Evolutionary conservation across 1,140 invertebrate genomes (phyloP), one percentile per base, ranked within the genome.

Genomic region (Zaprionus vittiger): DNA sequence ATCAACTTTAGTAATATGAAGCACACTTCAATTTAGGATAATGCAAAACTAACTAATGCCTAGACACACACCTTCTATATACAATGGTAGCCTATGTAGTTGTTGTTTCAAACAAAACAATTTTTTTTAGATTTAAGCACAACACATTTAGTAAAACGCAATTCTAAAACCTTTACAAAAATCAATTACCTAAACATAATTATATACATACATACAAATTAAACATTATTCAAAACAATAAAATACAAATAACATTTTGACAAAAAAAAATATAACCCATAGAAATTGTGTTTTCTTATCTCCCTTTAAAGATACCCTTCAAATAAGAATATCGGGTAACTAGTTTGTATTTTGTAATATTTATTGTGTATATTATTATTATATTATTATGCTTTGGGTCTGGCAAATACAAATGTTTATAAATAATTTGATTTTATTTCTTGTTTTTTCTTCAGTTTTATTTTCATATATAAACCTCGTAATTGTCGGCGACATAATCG

Each of bases 371-470:
- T 79, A 68, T 68, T 87, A 70, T 65, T 66, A 73, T 66, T 66
- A 73, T 55, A 83, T 79, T 81, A 71, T 81, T 67, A 69, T 81
- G 84, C 79, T 83, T 78, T 74, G 72, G 79, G 70, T 89, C 54
- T 79, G 67, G 79, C 79, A 85, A 89, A 89, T 87, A 87, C 83
- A 87, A 89, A 89, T 72, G 74, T 86, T 85, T 73, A 85, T 73
- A 85, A 85, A 86, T 86, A 86, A 86, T 85, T 85, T 86, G 83
- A 85, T 85, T 78, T 87, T 71, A 75, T 73, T 77, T 74, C 73
- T 67, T 87, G 64, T 34, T 75, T 52, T 80, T 73, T 74, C 56
- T 4, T 59, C 17, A 37, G 34, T 69, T 77, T 82, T 62, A 68
- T 63, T 69, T 77, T 54, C 78, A 71, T 73, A 77, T 79, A 69